These are phyloP conservation scores for Bembecia ichneumoniformis DNA, from an alignment of 2,888 invertebrate genomes.

Conservation along the genomic window DNA sequence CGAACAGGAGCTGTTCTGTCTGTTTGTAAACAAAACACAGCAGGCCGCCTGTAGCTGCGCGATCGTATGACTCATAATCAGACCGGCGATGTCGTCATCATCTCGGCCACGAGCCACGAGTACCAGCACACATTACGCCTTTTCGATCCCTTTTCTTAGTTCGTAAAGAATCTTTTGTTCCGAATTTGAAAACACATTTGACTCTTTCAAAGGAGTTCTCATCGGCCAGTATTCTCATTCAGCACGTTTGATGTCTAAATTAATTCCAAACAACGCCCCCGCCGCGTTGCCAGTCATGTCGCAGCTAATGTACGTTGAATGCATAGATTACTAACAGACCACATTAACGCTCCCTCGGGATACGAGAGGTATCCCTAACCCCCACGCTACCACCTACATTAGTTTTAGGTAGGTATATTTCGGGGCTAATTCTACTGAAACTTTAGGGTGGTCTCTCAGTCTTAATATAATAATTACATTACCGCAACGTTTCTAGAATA, in stretches of 20 bases:
- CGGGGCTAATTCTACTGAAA: too few relatives aligned
- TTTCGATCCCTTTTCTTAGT: conserved; percentile 5
- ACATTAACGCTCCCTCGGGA: conserved; percentile 40
- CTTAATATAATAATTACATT: too few relatives aligned
- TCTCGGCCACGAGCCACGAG: conserved; percentile 22
- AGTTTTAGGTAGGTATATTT: neutral
- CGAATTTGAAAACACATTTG: conserved; percentile 5
- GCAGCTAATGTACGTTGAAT: conserved; percentile 52
- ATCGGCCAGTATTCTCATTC: conserved; percentile 13
- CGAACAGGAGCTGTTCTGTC: neutral
- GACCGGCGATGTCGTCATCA: conserved; percentile 39
- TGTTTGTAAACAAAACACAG: conserved; percentile 47
- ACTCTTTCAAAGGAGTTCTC: conserved; percentile 8
- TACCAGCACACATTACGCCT: conserved; percentile 13
- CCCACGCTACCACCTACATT: neutral
- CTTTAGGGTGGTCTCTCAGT: too few relatives aligned
- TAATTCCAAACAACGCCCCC: conserved; percentile 23
- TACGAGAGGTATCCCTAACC: neutral
- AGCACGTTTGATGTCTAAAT: conserved; percentile 22
- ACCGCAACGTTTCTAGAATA: too few relatives aligned
- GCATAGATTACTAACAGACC: conserved; percentile 45
- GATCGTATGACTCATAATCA: conserved; percentile 29
- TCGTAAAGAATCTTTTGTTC: neutral
- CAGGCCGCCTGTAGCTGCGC: conserved; percentile 20
- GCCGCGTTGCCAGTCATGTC: conserved; percentile 30